These are phyloP conservation scores for Sebastes oblongus DNA, from an alignment of 2,797 vertebrate species.

Conservation along the genomic window DNA sequence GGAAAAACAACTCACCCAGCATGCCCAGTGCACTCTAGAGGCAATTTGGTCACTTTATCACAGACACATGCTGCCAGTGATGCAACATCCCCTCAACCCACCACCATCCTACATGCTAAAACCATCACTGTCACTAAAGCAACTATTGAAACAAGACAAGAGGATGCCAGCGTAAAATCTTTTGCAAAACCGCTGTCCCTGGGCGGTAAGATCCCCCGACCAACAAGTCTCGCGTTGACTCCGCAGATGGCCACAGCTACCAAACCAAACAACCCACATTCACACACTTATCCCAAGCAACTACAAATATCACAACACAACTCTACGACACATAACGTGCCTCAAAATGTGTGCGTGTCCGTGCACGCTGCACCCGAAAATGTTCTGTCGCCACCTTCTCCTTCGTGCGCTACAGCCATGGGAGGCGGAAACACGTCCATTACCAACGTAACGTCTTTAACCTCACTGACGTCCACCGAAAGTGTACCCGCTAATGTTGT, in stretches of 20 bases:
- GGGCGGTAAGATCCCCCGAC: conserved; percentile 14
- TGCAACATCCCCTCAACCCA: conserved; percentile 10
- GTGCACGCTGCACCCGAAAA: conserved; percentile 48
- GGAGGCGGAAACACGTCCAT: background rate
- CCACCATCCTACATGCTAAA: conserved; percentile 49
- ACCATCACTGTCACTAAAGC: conserved; percentile 65
- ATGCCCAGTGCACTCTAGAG: conserved; percentile 67
- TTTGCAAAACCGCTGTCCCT: background rate
- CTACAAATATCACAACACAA: conserved; percentile 13
- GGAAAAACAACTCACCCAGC: conserved; percentile 59
- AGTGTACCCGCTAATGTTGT: background rate
- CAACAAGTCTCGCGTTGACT: conserved; percentile 45
- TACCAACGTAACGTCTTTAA: background rate
- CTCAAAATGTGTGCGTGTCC: conserved; percentile 47
- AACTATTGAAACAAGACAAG: conserved; percentile 59
- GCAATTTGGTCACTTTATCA: conserved; percentile 29
- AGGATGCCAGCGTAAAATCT: background rate
- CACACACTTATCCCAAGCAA: conserved; percentile 35
- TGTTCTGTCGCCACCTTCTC: background rate
- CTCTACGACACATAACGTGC: conserved; percentile 12
- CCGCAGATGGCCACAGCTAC: conserved; percentile 66
- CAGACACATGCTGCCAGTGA: conserved; percentile 12
- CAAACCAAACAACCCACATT: conserved; percentile 55
- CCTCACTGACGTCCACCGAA: background rate
- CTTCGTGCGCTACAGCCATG: conserved; percentile 2